A percentile compares a stretch with the other conserved stretches of the same genome.
Evolutionary conservation across 2,888 invertebrate species (phyloP).

Genomic region (Idaea biselata): DNA sequence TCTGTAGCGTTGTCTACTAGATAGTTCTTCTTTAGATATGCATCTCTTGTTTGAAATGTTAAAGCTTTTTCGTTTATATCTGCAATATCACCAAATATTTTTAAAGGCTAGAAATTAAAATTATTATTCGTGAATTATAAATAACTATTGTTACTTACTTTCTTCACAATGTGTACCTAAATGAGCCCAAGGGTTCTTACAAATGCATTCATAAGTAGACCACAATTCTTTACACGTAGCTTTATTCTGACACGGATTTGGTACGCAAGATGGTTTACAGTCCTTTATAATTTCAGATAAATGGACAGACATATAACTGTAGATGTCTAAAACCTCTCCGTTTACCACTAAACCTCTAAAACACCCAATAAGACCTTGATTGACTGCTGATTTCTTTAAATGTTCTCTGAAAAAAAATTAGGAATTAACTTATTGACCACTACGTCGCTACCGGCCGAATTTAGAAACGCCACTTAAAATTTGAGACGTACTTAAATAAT

Average conservation of each 20-base stretch:
- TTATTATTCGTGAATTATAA: slow-evolving; percentile 3
- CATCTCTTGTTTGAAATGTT: slow-evolving; percentile 90
- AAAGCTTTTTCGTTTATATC: slow-evolving; percentile 94
- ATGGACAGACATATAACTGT: slow-evolving; percentile 95
- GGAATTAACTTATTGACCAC: background rate
- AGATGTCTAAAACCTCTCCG: slow-evolving; percentile 93
- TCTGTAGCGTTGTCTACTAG: slow-evolving; percentile 83
- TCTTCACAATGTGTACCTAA: slow-evolving; percentile 93
- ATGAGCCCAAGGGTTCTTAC: slow-evolving; percentile 96
- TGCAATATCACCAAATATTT: slow-evolving; percentile 55
- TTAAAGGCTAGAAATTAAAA: background rate
- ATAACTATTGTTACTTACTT: slow-evolving; percentile 82
- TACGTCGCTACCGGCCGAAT: too few relatives aligned
- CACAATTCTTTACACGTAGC: slow-evolving; percentile 94
- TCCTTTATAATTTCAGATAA: slow-evolving; percentile 95
- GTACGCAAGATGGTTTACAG: slow-evolving; percentile 96
- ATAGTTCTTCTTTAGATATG: slow-evolving; percentile 91
- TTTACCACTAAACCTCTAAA: slow-evolving; percentile 96
- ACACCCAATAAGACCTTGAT: slow-evolving; percentile 95
- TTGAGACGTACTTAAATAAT: too few relatives aligned
- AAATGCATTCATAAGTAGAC: slow-evolving; percentile 95
- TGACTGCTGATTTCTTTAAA: slow-evolving; percentile 89
- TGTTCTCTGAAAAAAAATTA: slow-evolving; percentile 82
- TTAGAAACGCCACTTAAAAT: too few relatives aligned
- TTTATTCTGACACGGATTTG: slow-evolving; percentile 95